Conservation (phyloP, 2,888 invertebrate species). For the Frankliniella fusca region DNA sequence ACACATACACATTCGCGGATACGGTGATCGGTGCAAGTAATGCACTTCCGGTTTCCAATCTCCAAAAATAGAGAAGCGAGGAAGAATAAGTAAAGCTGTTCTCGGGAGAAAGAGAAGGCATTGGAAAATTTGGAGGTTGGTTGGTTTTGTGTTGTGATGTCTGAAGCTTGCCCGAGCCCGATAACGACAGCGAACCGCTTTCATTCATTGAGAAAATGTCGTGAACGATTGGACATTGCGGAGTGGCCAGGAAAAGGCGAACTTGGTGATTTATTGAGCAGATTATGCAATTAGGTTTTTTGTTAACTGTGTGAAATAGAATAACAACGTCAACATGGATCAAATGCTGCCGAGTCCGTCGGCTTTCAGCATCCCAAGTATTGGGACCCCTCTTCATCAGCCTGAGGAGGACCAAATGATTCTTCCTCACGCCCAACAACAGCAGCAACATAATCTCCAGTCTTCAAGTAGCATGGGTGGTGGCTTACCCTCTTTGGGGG, state of each 20-base stretch:
- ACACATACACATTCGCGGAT: too few species aligned
- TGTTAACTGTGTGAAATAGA: background rate
- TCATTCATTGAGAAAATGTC: background rate
- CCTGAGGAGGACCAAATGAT: slow-evolving; percentile 89
- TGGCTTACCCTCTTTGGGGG: slow-evolving; percentile 45
- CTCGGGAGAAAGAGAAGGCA: background rate
- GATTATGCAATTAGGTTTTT: too few species aligned
- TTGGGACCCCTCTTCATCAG: slow-evolving; percentile 84
- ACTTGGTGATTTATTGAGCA: background rate
- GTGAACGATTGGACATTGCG: background rate
- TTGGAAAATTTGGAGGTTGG: slow-evolving; percentile 4
- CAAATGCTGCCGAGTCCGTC: slow-evolving; percentile 82
- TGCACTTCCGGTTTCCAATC: too few species aligned
- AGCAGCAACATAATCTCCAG: slow-evolving; percentile 55
- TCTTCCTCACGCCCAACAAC: slow-evolving; percentile 74
- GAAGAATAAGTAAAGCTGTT: background rate
- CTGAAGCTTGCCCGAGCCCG: background rate
- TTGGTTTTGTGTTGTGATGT: slow-evolving; percentile 1
- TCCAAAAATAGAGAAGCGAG: background rate
- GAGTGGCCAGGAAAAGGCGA: too few species aligned
- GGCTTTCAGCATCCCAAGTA: slow-evolving; percentile 82
- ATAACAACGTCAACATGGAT: slow-evolving; percentile 61
- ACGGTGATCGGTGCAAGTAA: too few species aligned
- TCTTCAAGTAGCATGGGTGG: slow-evolving; percentile 46
- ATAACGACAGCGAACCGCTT: background rate